Evolutionary conservation across 1,140 invertebrate species (phyloP).

Genomic region (Pomacea maculata): DNA sequence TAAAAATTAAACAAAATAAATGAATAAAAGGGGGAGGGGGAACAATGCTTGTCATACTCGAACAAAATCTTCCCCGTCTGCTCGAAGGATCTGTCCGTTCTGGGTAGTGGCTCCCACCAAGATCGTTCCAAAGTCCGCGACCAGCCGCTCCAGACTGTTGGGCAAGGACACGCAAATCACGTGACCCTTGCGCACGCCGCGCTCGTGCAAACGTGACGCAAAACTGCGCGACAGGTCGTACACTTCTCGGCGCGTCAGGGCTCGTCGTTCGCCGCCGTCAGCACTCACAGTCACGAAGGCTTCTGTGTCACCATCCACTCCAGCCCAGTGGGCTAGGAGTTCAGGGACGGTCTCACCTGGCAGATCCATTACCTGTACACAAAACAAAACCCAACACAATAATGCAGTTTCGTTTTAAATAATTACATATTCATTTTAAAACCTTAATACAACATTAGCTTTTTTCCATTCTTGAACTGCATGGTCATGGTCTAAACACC

Average conservation of each 20-base stretch:
- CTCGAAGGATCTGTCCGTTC: constrained; percentile 32
- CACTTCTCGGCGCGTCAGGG: constrained; percentile 22
- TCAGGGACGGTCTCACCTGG: constrained; percentile 27
- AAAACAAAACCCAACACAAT: too few relatives aligned
- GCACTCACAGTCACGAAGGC: constrained; percentile 16
- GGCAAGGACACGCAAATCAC: constrained; percentile 30
- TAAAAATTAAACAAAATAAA: not conserved
- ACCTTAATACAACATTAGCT: too few relatives aligned
- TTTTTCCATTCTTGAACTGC: too few relatives aligned
- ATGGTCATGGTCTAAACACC: too few relatives aligned
- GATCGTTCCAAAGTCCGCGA: constrained; percentile 27
- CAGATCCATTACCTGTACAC: too few relatives aligned
- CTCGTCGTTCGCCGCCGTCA: not conserved
- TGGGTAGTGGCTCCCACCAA: constrained; percentile 25
- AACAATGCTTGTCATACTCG: not conserved
- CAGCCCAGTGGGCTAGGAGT: constrained; percentile 24
- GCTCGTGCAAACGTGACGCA: constrained; percentile 14
- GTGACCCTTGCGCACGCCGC: constrained; percentile 25
- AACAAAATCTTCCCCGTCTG: constrained; percentile 29
- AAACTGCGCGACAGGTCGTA: constrained; percentile 17
- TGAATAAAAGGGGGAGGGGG: not conserved
- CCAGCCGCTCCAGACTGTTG: constrained; percentile 33
- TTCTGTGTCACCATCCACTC: constrained; percentile 9
- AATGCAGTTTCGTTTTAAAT: too few relatives aligned
- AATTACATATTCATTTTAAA: too few relatives aligned